Base-by-base conservation (phyloP, 1,140 invertebrate genomes). In the Temnothorax longispinosus region DNA sequence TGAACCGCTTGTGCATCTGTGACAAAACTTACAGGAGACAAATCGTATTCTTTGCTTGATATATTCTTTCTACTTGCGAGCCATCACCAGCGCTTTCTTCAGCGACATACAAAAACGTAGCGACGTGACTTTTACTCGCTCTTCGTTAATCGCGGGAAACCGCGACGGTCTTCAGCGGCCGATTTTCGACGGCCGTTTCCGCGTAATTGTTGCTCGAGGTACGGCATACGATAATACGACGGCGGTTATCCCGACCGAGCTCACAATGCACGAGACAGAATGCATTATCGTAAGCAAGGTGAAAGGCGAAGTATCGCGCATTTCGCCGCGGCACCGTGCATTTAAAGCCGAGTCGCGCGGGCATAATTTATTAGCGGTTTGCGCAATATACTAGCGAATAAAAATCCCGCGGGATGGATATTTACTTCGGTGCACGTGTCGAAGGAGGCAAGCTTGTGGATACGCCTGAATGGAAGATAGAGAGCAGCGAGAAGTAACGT, bases 311-410 rank as follows among this genome's bases (percentile, higher is more conserved):
- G 35, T 69, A 81, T 69, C 77, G 64, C 38, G 77, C 77, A 81
- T 81, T 81, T 81, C 64, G 47, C 62, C 13, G 77, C 76, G 32
- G 44, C n/a, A 27, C 13, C 15, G 77, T 60, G 64, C 77, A 71
- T 81, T 81, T 71, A 81, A 81, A 69, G 52, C 10, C 77, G 64
- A 69, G 64, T 81, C 50, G 77, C 77, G 64, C 64, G 50, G 64
- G 27, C 64, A 81, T 81, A 81, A 81, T 81, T 81, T 81, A 81
- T 81, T 81, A 81, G 65, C 77, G 77, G 64, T 41, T 81, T 81
- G 64, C 47, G 77, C 77, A 71, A 71, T 81, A 81, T 71, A 81
- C 41, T 3, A 44, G 52, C 47, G 35, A 21, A 81, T 81, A 81
- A 81, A 71, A 81, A 81, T 81, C 77, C 41, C 47, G 6, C 47